These are phyloP conservation scores for Periparus ater DNA, from an alignment of 2,797 vertebrate genomes.

Conservation along the genomic window DNA sequence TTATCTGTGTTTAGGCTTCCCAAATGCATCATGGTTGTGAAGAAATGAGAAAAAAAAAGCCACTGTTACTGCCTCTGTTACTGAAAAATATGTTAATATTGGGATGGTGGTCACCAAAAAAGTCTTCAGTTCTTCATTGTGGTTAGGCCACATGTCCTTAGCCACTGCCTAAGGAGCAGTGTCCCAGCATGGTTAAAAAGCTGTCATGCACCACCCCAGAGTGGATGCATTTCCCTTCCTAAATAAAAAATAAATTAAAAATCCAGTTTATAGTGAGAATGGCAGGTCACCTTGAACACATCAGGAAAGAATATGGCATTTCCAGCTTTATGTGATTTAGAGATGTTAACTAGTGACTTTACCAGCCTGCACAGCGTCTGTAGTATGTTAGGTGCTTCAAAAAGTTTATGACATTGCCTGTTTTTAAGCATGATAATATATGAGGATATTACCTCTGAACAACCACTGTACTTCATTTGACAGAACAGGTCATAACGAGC, in stretches of 20 bases:
- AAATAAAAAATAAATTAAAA: neutral
- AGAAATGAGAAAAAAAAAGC: fast-evolving
- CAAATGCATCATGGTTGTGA: neutral
- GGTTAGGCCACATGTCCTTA: neutral
- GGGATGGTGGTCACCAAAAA: neutral
- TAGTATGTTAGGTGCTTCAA: constrained; percentile 7
- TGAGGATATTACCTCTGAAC: constrained; percentile 28
- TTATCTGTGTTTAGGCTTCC: neutral
- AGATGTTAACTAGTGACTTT: constrained; percentile 20
- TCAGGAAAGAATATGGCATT: neutral
- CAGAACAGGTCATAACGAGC: constrained; percentile 18
- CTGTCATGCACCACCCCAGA: neutral
- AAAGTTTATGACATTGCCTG: constrained; percentile 33
- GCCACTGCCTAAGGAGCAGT: neutral
- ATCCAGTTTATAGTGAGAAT: neutral
- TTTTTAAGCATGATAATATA: constrained; percentile 50
- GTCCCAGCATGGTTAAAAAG: neutral
- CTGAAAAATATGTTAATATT: neutral
- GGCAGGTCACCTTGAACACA: constrained; percentile 23
- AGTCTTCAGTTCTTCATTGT: neutral
- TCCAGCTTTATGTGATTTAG: constrained; percentile 25
- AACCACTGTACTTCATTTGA: constrained; percentile 37
- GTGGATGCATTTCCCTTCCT: neutral
- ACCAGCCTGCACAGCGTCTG: neutral
- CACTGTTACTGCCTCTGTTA: neutral